Percentiles rank a stretch among this genome's conserved stretches.
These are phyloP conservation scores for Lagenorhynchus albirostris DNA, from an alignment of 2,113 vertebrate species.

Conservation along the genomic window DNA sequence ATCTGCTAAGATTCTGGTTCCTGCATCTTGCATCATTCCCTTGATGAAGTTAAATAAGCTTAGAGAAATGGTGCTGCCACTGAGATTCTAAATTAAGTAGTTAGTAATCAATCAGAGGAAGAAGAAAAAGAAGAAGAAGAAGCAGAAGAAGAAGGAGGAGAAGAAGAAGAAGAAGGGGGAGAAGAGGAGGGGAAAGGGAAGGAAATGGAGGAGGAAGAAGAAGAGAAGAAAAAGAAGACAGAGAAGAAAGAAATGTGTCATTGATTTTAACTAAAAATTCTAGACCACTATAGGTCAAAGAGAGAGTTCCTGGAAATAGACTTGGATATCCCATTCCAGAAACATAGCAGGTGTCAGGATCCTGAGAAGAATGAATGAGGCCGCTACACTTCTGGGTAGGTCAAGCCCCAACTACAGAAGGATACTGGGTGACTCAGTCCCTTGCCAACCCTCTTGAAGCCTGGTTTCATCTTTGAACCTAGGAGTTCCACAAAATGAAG, in stretches of 20 bases:
- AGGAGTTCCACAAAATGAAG: accelerated
- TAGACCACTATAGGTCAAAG: neutral
- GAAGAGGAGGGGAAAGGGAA: accelerated
- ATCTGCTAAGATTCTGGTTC: neutral
- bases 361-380: neutral
- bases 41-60: neutral
- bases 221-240: neutral
- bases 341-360: neutral
- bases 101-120: neutral
- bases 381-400: neutral
- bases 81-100: neutral
- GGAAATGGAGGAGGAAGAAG: neutral
- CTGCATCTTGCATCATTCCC: neutral
- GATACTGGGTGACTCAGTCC: accelerated
- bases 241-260: neutral
- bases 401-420: accelerated
- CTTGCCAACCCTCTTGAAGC: accelerated
- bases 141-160: accelerated
- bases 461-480: neutral
- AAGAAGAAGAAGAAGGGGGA: neutral
- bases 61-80: neutral
- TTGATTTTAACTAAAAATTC: neutral
- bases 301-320: neutral
- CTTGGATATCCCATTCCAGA: accelerated
- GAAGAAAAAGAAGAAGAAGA: accelerated